Percentiles rank a stretch among this genome's conserved stretches.
phyloP scores from a whole-genome alignment of 2,113 vertebrate genomes.

The Pseudorhombus dupliciocellatus region DNA sequence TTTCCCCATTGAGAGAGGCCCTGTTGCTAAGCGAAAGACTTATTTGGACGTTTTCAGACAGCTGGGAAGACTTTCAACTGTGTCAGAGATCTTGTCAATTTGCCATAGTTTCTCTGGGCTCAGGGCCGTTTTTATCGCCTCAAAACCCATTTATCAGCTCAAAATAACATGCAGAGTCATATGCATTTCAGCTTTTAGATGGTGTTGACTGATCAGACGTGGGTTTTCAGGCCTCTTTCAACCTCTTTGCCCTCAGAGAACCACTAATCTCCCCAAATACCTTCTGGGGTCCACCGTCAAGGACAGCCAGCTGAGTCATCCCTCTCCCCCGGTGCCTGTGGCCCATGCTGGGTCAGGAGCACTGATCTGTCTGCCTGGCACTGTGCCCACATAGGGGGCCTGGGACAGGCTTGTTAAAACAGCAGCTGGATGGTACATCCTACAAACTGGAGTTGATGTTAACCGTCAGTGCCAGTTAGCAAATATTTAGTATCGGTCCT shows the following conservation, averaged over 20 bases:
- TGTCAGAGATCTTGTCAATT: conserved; percentile 33
- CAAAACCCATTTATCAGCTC: background rate
- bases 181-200: background rate
- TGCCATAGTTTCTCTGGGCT: conserved; percentile 19
- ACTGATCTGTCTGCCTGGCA: conserved; percentile 71
- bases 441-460: conserved; percentile 12
- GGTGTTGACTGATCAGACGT: background rate
- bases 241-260: conserved; percentile 21
- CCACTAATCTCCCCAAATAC: conserved; percentile 55
- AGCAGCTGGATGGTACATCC: background rate
- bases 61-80: conserved; percentile 37
- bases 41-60: conserved; percentile 42
- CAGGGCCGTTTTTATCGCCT: conserved; percentile 1
- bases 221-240: conserved; percentile 19
- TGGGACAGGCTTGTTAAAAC: conserved; percentile 9
- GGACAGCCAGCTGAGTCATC: conserved; percentile 69
- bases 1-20: conserved; percentile 26
- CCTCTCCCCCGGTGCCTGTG: conserved; percentile 23
- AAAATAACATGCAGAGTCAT: conserved; percentile 11
- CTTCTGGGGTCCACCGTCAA: conserved; percentile 45
- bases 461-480: background rate
- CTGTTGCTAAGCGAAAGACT: conserved; percentile 52
- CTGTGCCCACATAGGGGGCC: conserved; percentile 39
- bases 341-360: conserved; percentile 37
- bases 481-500: background rate